phyloP scores from a whole-genome alignment of 1,140 invertebrate species.

The Eueides isabella region DNA sequence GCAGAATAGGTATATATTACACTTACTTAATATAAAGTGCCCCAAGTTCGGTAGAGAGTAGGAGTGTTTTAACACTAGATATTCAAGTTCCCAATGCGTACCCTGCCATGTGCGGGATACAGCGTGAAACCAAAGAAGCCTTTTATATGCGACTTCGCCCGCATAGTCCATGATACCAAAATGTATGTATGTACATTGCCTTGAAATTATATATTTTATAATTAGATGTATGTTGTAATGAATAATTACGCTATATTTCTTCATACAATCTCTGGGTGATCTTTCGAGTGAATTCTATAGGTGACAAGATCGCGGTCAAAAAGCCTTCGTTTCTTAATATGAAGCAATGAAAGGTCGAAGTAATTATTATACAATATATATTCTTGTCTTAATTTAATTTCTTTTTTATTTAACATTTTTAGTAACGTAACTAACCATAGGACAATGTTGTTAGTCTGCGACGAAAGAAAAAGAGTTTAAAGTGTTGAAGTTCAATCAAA shows the following conservation, averaged over 20 bases:
- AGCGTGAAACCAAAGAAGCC: too few species aligned
- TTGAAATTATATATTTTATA: neutral
- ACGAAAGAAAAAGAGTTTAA: too few species aligned
- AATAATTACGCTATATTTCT: neutral
- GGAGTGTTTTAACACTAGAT: neutral
- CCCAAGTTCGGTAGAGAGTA: neutral
- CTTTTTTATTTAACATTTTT: too few species aligned
- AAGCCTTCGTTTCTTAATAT: neutral
- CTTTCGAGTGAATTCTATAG: neutral
- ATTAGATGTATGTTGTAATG: slow-evolving; percentile 6
- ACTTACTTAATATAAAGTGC: neutral
- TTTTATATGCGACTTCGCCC: too few species aligned
- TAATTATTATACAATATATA: slow-evolving; percentile 10
- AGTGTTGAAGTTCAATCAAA: too few species aligned
- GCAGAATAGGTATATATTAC: too few species aligned
- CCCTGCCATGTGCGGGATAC: too few species aligned
- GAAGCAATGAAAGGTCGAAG: neutral
- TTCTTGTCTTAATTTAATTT: too few species aligned
- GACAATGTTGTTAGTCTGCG: too few species aligned
- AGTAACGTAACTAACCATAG: too few species aligned
- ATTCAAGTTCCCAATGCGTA: too few species aligned
- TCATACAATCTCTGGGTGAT: neutral
- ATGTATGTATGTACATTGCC: neutral
- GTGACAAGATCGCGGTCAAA: neutral
- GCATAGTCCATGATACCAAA: too few species aligned